These are phyloP conservation scores for Excalfactoria chinensis DNA, from an alignment of 2,113 vertebrate genomes.

Conservation along the genomic window DNA sequence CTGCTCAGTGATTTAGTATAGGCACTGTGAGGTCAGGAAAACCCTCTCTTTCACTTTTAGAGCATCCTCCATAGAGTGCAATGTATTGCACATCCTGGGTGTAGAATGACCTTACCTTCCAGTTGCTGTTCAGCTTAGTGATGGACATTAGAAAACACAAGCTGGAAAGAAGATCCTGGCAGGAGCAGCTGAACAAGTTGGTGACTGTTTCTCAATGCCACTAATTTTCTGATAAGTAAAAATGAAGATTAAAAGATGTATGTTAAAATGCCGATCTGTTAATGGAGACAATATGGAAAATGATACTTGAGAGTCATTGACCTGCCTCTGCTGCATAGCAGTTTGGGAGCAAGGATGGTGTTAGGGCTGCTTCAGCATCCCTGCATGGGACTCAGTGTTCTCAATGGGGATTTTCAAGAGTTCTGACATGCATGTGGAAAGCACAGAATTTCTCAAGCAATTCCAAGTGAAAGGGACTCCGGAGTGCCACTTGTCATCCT, in stretches of 20 bases:
- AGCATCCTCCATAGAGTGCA: background rate
- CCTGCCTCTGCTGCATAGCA: background rate
- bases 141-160: background rate
- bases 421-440: background rate
- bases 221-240: background rate
- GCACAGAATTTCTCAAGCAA: background rate
- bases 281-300: background rate
- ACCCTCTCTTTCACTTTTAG: background rate
- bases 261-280: background rate
- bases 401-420: background rate
- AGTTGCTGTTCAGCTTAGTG: background rate
- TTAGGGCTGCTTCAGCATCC: background rate
- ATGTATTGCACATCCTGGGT: background rate
- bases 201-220: background rate
- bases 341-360: background rate
- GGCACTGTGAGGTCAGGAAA: background rate
- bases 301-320: background rate
- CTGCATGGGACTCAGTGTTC: background rate
- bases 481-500: background rate
- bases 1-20: background rate
- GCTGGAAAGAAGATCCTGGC: background rate
- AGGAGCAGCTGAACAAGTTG: background rate
- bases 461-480: background rate
- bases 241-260: background rate
- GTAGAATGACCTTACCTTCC: background rate